Evolutionary conservation across 2,888 invertebrate genomes (phyloP).

Genomic region (Panopea generosa): DNA sequence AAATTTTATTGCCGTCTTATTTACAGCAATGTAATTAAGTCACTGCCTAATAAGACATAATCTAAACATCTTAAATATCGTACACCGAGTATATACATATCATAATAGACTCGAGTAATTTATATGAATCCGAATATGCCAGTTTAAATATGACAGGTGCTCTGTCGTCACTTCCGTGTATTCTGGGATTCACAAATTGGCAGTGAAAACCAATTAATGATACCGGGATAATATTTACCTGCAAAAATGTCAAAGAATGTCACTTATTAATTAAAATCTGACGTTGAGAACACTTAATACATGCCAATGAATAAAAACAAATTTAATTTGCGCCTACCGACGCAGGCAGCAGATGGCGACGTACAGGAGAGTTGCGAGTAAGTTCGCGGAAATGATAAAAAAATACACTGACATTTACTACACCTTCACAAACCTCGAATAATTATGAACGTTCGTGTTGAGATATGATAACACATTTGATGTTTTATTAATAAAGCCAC

Average conservation of each 20-base stretch:
- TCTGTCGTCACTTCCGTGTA: constrained; percentile 47
- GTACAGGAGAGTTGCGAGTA: constrained; percentile 50
- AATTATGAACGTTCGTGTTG: too few species aligned
- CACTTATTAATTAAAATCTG: neutral
- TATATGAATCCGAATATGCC: neutral
- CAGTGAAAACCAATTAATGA: constrained; percentile 8
- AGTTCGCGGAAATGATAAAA: constrained; percentile 18
- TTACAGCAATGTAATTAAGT: too few species aligned
- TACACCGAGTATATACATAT: too few species aligned
- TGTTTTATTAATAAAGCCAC: too few species aligned
- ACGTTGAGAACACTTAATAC: neutral
- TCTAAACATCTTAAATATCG: too few species aligned
- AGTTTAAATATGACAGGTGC: constrained; percentile 26
- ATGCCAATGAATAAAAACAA: constrained; percentile 70
- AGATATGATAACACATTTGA: too few species aligned
- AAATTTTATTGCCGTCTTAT: too few species aligned
- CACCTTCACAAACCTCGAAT: too few species aligned
- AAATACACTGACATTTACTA: neutral
- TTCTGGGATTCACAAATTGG: constrained; percentile 20
- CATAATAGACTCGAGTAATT: neutral
- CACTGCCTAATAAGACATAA: too few species aligned
- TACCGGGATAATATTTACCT: neutral
- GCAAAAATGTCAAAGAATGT: neutral
- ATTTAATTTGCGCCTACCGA: constrained; percentile 64
- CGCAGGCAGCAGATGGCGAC: constrained; percentile 58